Conservation (phyloP, 1,140 invertebrate species). For the Caenorhabditis brenneri region DNA sequence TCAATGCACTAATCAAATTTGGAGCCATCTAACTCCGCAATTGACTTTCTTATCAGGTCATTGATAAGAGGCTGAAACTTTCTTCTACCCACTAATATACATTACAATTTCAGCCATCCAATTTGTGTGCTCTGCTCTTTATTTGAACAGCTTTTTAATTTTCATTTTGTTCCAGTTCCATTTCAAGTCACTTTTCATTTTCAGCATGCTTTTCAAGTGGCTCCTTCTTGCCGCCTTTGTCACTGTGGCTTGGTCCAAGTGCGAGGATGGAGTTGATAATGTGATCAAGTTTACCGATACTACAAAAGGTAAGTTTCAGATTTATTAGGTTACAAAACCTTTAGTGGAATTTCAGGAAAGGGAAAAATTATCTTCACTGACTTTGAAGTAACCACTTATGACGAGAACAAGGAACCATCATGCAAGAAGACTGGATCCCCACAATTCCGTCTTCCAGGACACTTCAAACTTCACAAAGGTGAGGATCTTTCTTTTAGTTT, state of each 20-base stretch:
- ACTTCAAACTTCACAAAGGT: constrained; percentile 55
- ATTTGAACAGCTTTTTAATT: neutral
- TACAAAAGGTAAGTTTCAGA: no score
- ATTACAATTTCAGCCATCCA: neutral
- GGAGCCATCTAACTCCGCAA: neutral
- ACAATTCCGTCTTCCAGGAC: constrained; percentile 53
- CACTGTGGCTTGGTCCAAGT: constrained; percentile 16
- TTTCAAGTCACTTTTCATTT: neutral
- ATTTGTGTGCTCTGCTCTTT: neutral
- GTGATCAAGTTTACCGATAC: constrained; percentile 52
- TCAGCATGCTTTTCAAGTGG: constrained; percentile 35
- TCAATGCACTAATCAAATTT: constrained; percentile 38
- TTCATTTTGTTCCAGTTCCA: neutral
- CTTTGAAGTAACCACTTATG: constrained; percentile 54
- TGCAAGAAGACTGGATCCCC: constrained; percentile 41
- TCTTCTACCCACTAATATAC: neutral
- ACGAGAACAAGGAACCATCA: constrained; percentile 53
- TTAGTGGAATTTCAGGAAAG: no score
- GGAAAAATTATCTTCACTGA: constrained; percentile 48
- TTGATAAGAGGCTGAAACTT: constrained; percentile 33
- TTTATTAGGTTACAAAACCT: no score
- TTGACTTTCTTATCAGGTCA: constrained; percentile 30
- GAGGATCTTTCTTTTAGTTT: neutral
- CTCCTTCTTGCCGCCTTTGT: constrained; percentile 30
- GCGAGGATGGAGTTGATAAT: constrained; percentile 56